phyloP scores from a whole-genome alignment of 1,140 invertebrate genomes.

The Drosophila quadrilineata region DNA sequence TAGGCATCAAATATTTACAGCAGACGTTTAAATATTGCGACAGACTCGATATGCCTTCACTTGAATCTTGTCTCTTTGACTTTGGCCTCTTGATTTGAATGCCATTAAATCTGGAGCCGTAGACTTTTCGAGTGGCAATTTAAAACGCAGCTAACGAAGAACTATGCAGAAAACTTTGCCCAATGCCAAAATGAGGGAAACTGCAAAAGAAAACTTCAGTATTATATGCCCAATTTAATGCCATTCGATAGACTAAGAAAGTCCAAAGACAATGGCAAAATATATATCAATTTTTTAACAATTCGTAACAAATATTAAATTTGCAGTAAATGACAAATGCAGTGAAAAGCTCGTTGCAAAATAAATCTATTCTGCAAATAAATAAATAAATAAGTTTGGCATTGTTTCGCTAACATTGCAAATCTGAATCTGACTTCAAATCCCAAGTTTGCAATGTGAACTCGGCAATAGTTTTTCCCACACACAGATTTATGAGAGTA shows the following conservation, averaged over 20 bases:
- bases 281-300: no score
- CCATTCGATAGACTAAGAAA: neutral
- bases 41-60: slow-evolving; percentile 35
- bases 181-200: no score
- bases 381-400: slow-evolving; percentile 71
- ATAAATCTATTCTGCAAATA: slow-evolving; percentile 39
- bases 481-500: no score
- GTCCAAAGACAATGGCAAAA: neutral
- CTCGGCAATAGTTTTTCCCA: slow-evolving; percentile 50
- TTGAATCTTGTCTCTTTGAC: neutral
- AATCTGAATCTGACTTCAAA: slow-evolving; percentile 23
- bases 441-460: slow-evolving; percentile 14
- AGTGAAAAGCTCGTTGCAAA: slow-evolving; percentile 30
- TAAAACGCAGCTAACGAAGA: no score
- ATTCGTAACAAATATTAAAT: no score
- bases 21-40: slow-evolving; percentile 75
- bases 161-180: no score
- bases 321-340: neutral
- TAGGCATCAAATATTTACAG: slow-evolving; percentile 79
- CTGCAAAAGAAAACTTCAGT: no score
- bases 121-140: neutral
- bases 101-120: slow-evolving; percentile 28
- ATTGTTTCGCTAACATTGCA: slow-evolving; percentile 46
- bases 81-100: slow-evolving; percentile 21
- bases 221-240: no score